A percentile compares a stretch with the other conserved stretches of the same genome.
These are phyloP conservation scores for Scaeva pyrastri DNA, from an alignment of 2,888 invertebrate species.

Conservation along the genomic window DNA sequence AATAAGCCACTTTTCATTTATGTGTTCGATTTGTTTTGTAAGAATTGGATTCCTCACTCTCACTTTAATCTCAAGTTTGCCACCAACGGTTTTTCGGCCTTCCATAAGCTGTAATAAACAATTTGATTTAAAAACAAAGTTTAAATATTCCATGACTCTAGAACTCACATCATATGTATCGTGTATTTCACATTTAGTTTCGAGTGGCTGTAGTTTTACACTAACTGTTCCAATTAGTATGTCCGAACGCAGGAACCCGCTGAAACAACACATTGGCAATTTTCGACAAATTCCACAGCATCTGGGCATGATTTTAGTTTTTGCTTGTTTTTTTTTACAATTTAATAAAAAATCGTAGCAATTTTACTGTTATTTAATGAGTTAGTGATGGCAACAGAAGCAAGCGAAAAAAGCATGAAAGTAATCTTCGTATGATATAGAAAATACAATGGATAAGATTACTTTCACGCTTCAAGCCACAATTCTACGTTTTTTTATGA, in stretches of 20 bases:
- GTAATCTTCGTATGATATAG: background rate
- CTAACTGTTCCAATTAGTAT: conserved; percentile 91
- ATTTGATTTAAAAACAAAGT: background rate
- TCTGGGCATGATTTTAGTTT: conserved; percentile 72
- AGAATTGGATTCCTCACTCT: conserved; percentile 94
- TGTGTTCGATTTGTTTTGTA: conserved; percentile 94
- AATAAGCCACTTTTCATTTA: conserved; percentile 96
- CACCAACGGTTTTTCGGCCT: conserved; percentile 93
- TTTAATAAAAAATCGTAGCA: conserved; percentile 46
- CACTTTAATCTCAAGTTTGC: conserved; percentile 94
- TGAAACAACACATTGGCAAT: conserved; percentile 88
- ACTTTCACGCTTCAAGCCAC: conserved; percentile 22
- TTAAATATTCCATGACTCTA: background rate
- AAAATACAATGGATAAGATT: background rate
- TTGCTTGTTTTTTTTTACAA: conserved; percentile 66
- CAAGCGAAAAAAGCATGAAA: background rate
- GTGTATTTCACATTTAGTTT: conserved; percentile 94
- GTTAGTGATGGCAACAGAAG: conserved; percentile 43
- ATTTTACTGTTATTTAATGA: conserved; percentile 44
- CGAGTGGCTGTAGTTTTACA: conserved; percentile 95
- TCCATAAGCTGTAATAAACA: conserved; percentile 90
- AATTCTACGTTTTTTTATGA: background rate
- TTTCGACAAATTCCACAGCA: conserved; percentile 84
- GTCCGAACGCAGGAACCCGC: conserved; percentile 97
- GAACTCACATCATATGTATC: conserved; percentile 95